These are phyloP conservation scores for Eleginops maclovinus DNA, from an alignment of 2,113 vertebrate species.

Conservation along the genomic window DNA sequence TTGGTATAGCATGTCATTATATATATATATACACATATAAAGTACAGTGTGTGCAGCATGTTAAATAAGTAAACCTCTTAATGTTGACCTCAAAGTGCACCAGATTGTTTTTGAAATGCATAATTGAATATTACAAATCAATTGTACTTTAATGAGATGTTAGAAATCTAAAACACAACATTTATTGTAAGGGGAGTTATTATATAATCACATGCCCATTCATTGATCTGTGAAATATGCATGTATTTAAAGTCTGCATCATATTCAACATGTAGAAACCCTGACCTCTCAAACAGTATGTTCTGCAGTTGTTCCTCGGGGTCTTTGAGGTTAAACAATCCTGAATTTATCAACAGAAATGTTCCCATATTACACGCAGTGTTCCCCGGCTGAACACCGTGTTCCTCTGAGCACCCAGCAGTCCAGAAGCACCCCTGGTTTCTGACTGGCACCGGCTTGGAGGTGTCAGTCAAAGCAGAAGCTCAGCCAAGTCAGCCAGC, in stretches of 20 bases:
- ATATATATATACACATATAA: no score
- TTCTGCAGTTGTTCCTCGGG: conserved; percentile 32
- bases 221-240: neutral
- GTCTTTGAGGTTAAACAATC: neutral
- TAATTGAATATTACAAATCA: neutral
- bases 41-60: no score
- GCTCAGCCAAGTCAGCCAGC: conserved; percentile 36
- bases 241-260: conserved; percentile 14
- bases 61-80: no score
- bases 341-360: neutral
- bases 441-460: conserved; percentile 67
- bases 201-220: neutral
- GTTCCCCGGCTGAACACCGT: conserved; percentile 45
- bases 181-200: neutral
- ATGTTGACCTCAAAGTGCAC: no score
- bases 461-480: conserved; percentile 60
- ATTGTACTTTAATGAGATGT: neutral
- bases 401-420: conserved; percentile 57
- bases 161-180: neutral
- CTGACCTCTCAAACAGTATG: conserved; percentile 24
- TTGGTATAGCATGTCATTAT: no score
- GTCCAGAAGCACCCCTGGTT: conserved; percentile 44
- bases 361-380: neutral
- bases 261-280: conserved; percentile 31
- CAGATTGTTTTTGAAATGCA: no score